A percentile compares a stretch with the other conserved stretches of the same genome.
These are phyloP conservation scores for Rhogogaster chlorosoma DNA, from an alignment of 2,888 invertebrate species.

Conservation along the genomic window DNA sequence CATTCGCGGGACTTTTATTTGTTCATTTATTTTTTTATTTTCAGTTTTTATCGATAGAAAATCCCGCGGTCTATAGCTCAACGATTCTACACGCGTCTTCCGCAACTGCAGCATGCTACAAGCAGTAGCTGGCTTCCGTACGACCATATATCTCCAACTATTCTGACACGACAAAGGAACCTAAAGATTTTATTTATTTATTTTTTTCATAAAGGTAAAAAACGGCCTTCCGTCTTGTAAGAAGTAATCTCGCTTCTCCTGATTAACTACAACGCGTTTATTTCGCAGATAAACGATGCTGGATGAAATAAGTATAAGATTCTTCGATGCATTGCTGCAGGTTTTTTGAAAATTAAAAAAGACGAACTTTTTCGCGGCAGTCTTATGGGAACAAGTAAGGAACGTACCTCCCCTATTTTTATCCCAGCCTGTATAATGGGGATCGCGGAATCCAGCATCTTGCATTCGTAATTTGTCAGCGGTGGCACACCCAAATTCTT, in stretches of 20 bases:
- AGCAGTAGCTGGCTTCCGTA: slow-evolving; percentile 3
- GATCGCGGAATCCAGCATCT: slow-evolving; percentile 61
- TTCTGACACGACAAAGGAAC: slow-evolving; percentile 28
- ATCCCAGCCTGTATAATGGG: slow-evolving; percentile 63
- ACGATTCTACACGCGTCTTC: neutral
- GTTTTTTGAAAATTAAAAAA: neutral
- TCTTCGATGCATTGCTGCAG: neutral
- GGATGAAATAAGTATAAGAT: neutral
- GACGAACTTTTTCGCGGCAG: neutral
- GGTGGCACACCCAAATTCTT: slow-evolving; percentile 68
- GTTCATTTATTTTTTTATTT: neutral
- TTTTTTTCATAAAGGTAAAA: neutral
- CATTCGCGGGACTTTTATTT: neutral
- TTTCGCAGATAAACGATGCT: neutral
- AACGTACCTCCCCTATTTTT: slow-evolving; percentile 65
- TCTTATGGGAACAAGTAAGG: neutral
- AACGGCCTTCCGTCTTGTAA: neutral
- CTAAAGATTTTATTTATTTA: neutral
- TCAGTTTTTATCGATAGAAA: neutral
- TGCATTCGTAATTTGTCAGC: slow-evolving; percentile 65
- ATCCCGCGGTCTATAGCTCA: neutral
- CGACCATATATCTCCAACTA: slow-evolving; percentile 9
- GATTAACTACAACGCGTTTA: neutral
- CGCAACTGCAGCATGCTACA: neutral
- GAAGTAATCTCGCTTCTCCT: neutral